A percentile compares a stretch with the other conserved stretches of the same genome.
Conservation (phyloP, 2,113 vertebrate species). For the Semnornis frantzii region DNA sequence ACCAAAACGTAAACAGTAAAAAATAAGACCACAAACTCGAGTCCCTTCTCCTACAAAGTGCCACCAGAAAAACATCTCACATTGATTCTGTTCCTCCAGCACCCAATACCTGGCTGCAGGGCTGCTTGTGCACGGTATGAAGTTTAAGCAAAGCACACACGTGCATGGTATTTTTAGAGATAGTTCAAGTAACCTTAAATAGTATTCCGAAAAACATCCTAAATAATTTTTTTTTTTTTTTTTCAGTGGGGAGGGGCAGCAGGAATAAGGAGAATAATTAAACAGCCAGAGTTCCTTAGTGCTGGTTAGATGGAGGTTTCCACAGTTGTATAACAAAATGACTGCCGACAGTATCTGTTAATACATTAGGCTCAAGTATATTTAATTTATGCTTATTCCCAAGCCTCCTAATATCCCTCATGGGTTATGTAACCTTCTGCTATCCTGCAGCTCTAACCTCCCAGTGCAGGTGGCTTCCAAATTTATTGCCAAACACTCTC, state of each 20-base stretch:
- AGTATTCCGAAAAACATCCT: background rate
- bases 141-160: background rate
- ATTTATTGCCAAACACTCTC: background rate
- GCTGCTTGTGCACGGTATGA: background rate
- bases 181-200: background rate
- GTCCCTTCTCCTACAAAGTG: background rate
- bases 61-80: background rate
- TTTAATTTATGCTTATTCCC: background rate
- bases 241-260: background rate
- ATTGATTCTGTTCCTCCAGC: background rate
- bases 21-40: background rate
- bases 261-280: background rate
- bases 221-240: background rate
- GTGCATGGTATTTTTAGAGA: background rate
- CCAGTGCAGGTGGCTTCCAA: conserved; percentile 28
- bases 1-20: background rate
- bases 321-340: background rate
- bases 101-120: background rate
- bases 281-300: background rate
- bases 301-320: background rate
- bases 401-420: background rate
- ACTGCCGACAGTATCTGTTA: background rate
- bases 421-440: background rate
- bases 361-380: background rate
- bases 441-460: background rate